Conservation (phyloP, 2,797 vertebrate genomes). For the Xenentodon cancila region DNA sequence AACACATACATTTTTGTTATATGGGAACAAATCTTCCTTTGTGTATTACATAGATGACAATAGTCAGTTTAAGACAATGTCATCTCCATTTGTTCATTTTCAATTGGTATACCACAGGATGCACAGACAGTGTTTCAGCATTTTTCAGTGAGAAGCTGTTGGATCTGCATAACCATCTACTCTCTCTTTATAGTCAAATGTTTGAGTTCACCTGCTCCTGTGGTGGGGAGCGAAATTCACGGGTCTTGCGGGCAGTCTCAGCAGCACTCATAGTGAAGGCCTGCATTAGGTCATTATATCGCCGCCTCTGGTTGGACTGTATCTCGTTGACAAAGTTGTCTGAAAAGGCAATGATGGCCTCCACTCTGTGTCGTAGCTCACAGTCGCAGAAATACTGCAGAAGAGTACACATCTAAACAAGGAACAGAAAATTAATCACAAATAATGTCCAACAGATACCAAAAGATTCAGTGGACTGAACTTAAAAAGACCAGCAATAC, state of each 20-base stretch:
- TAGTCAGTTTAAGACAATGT: no score
- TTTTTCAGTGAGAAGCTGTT: no score
- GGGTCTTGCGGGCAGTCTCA: slow-evolving; percentile 91
- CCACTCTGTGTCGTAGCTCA: slow-evolving; percentile 93
- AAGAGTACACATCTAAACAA: slow-evolving; percentile 90
- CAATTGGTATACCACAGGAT: no score
- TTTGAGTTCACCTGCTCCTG: slow-evolving; percentile 89
- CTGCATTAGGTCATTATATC: slow-evolving; percentile 90
- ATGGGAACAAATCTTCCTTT: no score
- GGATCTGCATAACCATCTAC: no score
- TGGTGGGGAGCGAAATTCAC: slow-evolving; percentile 94
- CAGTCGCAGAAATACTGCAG: slow-evolving; percentile 97
- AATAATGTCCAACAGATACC: neutral
- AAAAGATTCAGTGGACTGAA: neutral
- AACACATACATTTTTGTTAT: no score
- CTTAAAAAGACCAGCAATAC: slow-evolving; percentile 62
- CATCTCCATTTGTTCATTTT: no score
- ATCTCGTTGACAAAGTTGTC: slow-evolving; percentile 89
- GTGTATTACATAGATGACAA: no score
- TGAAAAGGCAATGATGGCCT: slow-evolving; percentile 91
- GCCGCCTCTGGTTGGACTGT: slow-evolving; percentile 89
- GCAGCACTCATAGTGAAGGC: slow-evolving; percentile 93
- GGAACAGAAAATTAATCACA: slow-evolving; percentile 7
- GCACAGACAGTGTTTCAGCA: no score
- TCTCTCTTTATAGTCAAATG: neutral